Evolutionary conservation across 2,888 invertebrate genomes (phyloP), one percentile per base, ranked within the genome.

Genomic region (Carabus problematicus): DNA sequence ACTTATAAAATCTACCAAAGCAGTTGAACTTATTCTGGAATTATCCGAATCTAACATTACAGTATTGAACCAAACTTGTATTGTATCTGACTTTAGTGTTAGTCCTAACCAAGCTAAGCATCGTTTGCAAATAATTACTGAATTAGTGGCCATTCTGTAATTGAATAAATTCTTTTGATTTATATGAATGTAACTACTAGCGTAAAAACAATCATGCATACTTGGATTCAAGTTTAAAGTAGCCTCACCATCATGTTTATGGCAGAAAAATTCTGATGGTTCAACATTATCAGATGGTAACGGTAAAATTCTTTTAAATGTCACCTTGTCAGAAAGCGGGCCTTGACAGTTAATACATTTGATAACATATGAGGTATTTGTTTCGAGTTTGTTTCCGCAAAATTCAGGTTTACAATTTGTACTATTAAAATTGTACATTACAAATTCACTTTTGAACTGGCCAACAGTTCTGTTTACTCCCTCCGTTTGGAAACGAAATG

Each of bases 221-320:
- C 84, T 85, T 14, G 86, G 86, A 71, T 83, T 83, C 12, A 87
- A 74, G 71, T 60, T 78, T 29, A 72, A 67, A 16, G 73, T 71
- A 45, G 73, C 42, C 3, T 79, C 78, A 19, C 82, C 80, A 54
- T 83, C 83, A 54, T 78, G 77, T 0, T 83, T 83, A 72, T 89
- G 89, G 75, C 90, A 90, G 77, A 89, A 90, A 87, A 88, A 89
- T 72, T 90, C 89, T 0, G 84, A 84, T 76, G 86, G 84, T 74
- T 88, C 88, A 68, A 85, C 80, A 79, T 84, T 85, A 12, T 84
- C 83, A 0, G 87, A 84, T 0, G 89, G 89, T 64, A 90, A 77
- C 68, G 89, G 88, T 70, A 90, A 79, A 74, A 89, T 82, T 72
- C 89, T 82, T 56, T 84, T 79, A 79, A 89, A 89, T 56, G 81